phyloP scores from a whole-genome alignment of 2,113 vertebrate species.

The Setophaga coronata region DNA sequence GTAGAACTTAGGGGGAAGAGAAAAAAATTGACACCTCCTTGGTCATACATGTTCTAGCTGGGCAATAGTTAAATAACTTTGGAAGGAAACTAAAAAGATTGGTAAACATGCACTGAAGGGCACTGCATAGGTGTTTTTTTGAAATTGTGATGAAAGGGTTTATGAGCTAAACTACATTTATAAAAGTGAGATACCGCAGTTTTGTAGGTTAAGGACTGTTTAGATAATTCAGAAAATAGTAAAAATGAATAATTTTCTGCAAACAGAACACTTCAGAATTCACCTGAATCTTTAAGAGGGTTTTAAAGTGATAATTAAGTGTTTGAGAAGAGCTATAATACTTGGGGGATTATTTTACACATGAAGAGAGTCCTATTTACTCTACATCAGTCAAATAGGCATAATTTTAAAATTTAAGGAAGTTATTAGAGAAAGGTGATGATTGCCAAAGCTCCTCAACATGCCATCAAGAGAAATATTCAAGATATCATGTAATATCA shows the following conservation, averaged over 20 bases:
- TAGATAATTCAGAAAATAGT: conserved; percentile 46
- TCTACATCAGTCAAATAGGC: background rate
- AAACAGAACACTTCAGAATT: conserved; percentile 40
- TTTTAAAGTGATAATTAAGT: conserved; percentile 45
- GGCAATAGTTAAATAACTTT: background rate
- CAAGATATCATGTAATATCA: background rate
- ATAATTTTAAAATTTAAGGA: conserved; percentile 12
- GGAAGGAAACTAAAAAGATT: background rate
- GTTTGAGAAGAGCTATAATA: background rate
- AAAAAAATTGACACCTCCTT: background rate
- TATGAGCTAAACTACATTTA: background rate
- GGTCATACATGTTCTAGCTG: background rate
- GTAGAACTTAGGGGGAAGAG: background rate
- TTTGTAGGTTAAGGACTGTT: background rate
- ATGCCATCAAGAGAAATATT: background rate
- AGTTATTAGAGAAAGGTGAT: background rate
- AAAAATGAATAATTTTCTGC: conserved; percentile 14
- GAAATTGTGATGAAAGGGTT: background rate
- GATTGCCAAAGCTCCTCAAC: background rate
- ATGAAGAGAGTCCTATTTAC: background rate
- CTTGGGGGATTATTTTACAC: background rate
- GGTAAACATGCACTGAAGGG: background rate
- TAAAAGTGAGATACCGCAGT: background rate
- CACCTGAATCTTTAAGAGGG: conserved; percentile 17
- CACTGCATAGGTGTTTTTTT: background rate